phyloP scores from a whole-genome alignment of 2,113 vertebrate genomes.

The Ictalurus furcatus region DNA sequence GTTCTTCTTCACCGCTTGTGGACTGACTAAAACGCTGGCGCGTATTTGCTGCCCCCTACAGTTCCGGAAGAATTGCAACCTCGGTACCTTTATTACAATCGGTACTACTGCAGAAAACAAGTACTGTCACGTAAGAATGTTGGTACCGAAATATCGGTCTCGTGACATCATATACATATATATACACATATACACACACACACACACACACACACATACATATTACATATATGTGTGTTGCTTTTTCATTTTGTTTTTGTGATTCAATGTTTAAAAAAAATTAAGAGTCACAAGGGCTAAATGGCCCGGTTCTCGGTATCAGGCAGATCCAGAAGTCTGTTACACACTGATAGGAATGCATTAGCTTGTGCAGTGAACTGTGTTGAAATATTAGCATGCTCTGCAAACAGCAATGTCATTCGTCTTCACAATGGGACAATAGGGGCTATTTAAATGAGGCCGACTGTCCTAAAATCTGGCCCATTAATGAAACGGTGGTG shows the following conservation, averaged over 20 bases:
- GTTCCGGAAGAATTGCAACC: too few species aligned
- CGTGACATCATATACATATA: too few species aligned
- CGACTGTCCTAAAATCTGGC: constrained; percentile 24
- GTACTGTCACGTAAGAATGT: too few species aligned
- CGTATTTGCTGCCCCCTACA: too few species aligned
- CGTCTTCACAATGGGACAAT: constrained; percentile 64
- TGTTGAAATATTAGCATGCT: constrained; percentile 52
- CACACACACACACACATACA: too few species aligned
- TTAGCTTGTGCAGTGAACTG: constrained; percentile 4
- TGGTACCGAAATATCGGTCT: too few species aligned
- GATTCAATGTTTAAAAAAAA: neutral
- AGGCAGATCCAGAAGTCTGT: neutral
- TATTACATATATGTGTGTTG: too few species aligned
- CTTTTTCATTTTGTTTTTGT: neutral
- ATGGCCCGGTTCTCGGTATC: neutral
- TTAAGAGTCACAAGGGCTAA: neutral
- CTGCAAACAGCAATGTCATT: constrained; percentile 52
- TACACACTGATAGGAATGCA: constrained; percentile 18
- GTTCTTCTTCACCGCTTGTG: too few species aligned
- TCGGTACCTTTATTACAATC: too few species aligned
- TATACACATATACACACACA: too few species aligned
- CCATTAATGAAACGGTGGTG: constrained; percentile 76
- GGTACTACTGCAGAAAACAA: too few species aligned
- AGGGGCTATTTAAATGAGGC: constrained; percentile 52
- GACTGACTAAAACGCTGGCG: too few species aligned